Conservation (phyloP, 2,888 invertebrate species). For the Taphrorychus bicolor region DNA sequence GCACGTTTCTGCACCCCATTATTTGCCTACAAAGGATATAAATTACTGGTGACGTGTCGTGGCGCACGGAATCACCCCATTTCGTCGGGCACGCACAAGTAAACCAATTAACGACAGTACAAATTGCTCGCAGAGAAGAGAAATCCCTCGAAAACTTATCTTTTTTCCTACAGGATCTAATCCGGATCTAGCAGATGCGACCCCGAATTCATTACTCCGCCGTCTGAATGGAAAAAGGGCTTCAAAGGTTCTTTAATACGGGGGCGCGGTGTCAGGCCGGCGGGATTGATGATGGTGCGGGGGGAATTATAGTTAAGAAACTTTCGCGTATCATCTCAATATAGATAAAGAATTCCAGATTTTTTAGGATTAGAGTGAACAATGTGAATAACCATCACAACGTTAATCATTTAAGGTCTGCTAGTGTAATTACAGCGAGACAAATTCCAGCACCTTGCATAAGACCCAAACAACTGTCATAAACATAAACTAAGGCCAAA, state of each 20-base stretch:
- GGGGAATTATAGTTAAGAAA: constrained; percentile 15
- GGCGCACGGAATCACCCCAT: not conserved
- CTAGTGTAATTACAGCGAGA: too few relatives aligned
- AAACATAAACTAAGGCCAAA: too few relatives aligned
- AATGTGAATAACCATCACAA: too few relatives aligned
- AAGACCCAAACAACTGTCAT: too few relatives aligned
- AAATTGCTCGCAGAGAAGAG: not conserved
- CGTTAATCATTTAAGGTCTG: too few relatives aligned
- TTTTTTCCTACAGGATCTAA: constrained; percentile 5
- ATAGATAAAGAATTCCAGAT: too few relatives aligned
- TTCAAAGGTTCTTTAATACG: constrained; percentile 20
- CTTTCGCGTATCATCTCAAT: too few relatives aligned
- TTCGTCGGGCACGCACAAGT: constrained; percentile 1
- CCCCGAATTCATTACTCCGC: constrained; percentile 19
- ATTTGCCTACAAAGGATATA: constrained; percentile 6
- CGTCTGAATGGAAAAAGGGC: constrained; percentile 18
- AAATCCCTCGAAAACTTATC: not conserved
- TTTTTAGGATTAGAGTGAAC: too few relatives aligned
- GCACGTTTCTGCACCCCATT: constrained; percentile 18
- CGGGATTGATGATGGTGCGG: constrained; percentile 24
- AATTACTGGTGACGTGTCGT: constrained; percentile 10
- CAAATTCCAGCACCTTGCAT: too few relatives aligned
- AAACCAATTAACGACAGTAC: not conserved
- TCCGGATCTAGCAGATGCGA: constrained; percentile 16
- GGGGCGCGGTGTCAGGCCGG: too few relatives aligned